phyloP scores from a whole-genome alignment of 2,888 invertebrate genomes.

The Mamestra brassicae region DNA sequence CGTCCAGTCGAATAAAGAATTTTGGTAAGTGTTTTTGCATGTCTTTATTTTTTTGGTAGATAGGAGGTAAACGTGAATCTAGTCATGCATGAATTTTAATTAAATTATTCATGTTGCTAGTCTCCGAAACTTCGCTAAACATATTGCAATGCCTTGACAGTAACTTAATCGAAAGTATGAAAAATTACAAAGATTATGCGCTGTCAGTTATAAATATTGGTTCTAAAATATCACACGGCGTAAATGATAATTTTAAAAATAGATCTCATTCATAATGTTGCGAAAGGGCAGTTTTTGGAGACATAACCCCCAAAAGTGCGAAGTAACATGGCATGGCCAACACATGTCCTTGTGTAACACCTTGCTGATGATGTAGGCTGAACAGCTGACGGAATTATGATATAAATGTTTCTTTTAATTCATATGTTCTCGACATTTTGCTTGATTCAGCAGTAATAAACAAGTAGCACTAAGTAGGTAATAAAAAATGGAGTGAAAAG shows the following conservation, averaged over 20 bases:
- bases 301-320: conserved; percentile 42
- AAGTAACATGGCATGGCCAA: conserved; percentile 30
- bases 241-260: conserved; percentile 8
- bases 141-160: not conserved
- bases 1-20: conserved; percentile 82
- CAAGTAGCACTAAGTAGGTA: not conserved
- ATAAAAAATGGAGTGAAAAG: not conserved
- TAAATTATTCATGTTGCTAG: conserved; percentile 1
- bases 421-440: not conserved
- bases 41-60: conserved; percentile 2
- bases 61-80: conserved; percentile 25
- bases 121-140: not conserved
- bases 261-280: conserved; percentile 21
- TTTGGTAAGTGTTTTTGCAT: conserved; percentile 82
- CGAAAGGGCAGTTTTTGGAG: not conserved
- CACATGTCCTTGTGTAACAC: conserved; percentile 37
- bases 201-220: conserved; percentile 8
- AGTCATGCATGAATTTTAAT: conserved; percentile 33
- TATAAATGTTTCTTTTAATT: too few relatives aligned
- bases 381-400: conserved; percentile 5
- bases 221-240: not conserved
- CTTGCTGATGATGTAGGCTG: not conserved
- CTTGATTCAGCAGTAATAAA: not conserved
- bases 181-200: not conserved
- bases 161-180: conserved; percentile 10